phyloP scores from a whole-genome alignment of 1,140 invertebrate species.

The Muscidifurax raptorellus region DNA sequence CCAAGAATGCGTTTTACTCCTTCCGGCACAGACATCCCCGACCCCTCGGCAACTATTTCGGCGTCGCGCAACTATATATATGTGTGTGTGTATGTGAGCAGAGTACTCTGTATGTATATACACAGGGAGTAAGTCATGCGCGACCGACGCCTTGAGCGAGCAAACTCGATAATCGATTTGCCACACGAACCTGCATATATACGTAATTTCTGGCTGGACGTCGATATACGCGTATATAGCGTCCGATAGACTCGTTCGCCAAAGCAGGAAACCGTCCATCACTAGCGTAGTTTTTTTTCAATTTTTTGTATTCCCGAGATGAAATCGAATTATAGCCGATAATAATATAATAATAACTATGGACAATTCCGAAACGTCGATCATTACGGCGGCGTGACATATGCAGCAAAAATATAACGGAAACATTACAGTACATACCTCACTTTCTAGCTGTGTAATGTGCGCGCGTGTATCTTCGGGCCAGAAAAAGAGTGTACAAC shows the following conservation, averaged over 20 bases:
- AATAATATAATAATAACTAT: not conserved
- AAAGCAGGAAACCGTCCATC: not conserved
- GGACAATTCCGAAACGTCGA: not conserved
- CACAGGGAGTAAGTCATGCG: slow-evolving; percentile 54
- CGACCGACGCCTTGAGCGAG: slow-evolving; percentile 8
- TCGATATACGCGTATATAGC: not conserved
- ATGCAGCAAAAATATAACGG: too few species aligned
- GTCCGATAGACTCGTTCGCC: not conserved
- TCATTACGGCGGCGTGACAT: not conserved
- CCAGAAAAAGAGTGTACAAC: too few species aligned
- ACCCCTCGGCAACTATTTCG: slow-evolving; percentile 49
- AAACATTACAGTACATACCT: too few species aligned
- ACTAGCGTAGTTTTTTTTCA: not conserved
- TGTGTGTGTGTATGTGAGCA: too few species aligned
- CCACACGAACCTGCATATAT: not conserved
- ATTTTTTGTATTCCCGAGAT: not conserved
- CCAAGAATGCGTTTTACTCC: slow-evolving; percentile 64
- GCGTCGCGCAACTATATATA: too few species aligned
- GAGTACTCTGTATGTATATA: not conserved
- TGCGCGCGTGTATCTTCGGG: not conserved
- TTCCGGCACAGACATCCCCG: slow-evolving; percentile 3
- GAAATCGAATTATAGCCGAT: not conserved
- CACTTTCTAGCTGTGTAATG: not conserved
- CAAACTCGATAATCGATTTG: slow-evolving; percentile 46
- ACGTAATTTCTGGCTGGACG: slow-evolving; percentile 19